Base-by-base conservation (phyloP, 2,888 invertebrate species). In the Phymatocera aterrima region DNA sequence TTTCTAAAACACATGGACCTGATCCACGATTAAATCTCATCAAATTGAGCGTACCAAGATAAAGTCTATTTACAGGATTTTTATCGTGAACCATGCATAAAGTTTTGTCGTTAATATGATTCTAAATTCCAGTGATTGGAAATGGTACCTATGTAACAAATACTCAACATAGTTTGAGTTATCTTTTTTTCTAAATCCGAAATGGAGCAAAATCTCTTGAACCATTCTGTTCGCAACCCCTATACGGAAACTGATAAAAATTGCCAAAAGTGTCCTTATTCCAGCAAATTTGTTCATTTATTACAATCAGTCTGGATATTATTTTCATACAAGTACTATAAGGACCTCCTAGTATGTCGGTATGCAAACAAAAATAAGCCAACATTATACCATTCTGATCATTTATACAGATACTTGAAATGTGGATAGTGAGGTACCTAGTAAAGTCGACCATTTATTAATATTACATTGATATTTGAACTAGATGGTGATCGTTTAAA, bases 251-350 rank as follows among this genome's bases (percentile, higher is more conserved):
- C 37, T 18, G 34, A 34, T 34, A 18, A 4, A 28, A 72, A 72
- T 40, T 31, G n/a, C 18, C 28, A 51, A 10, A 51, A 51, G 12
- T 51, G 51, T 51, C n/a, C 31, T 51, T 4, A 43, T 43, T 65
- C 12, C 31, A 60, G 61, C 37, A 18, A 18, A 12, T 40, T 12
- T 57, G 21, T 72, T 54, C 21, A 34, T 72, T 60, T 3, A 24
- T 75, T 75, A 60, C 24, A 37, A 75, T 75, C 75, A 75, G 72
- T 72, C 72, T 72, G 18, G 31, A 54, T 72, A 3, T 51, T 2
- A 72, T 51, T 72, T 54, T 72, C 10, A 51, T 34, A 51, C 18
- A 72, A 12, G 72, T 54, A 31, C 15, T 8, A n/a, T 51, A 8
- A 34, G 31, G 18, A 51, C 18, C 51, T 72, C 51, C 31, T n/a